Evolutionary conservation across 2,888 invertebrate species (phyloP), one percentile per base, ranked within the genome.

Genomic region (Agriopis leucophaearia): DNA sequence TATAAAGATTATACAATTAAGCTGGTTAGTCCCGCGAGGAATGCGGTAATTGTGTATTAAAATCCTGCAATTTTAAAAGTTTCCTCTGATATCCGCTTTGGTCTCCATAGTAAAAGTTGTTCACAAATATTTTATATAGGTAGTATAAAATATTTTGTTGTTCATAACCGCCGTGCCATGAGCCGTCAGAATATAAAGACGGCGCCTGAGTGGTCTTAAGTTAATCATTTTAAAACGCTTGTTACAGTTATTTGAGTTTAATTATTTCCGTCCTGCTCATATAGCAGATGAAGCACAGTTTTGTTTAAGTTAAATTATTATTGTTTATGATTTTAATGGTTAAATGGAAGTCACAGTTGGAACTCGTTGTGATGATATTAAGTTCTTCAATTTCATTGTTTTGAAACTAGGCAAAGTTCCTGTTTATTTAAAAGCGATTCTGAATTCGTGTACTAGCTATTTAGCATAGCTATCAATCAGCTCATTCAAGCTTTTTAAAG

Each of bases 181-280:
- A 27, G 27, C 27, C 27, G 27, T 27, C 27, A 8, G 16, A 16
- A n/a, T 16, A 8, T 16, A 9, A 47, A 16, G 35, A 35, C 9
- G 50, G 38, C 10, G 36, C 16, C 55, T 55, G 13, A 27, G 18
- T 18, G 44, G 27, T 36, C 47, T 48, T 36, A 13, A 48, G 15
- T 58, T 47, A 18, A 38, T 58, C 38, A 50, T 56, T 63, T 40
- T 56, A 66, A 61, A 42, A 57, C 52, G 62, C 47, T 62, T 47
- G 18, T 47, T 40, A 47, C 15, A 50, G 60, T 56, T 52, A 69
- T 51, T 60, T 56, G 47, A 62, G 54, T 48, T 15, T 58, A 45
- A 63, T 60, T 69, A 64, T 64, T 40, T 69, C 68, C 68, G 51
- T 64, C 60, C 64, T 58, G 54, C 48, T 56, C 64, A 27, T 9